Percentiles rank a stretch among this genome's conserved stretches.
Evolutionary conservation across 2,113 vertebrate genomes (phyloP).

Genomic region (Oryzias woworae): DNA sequence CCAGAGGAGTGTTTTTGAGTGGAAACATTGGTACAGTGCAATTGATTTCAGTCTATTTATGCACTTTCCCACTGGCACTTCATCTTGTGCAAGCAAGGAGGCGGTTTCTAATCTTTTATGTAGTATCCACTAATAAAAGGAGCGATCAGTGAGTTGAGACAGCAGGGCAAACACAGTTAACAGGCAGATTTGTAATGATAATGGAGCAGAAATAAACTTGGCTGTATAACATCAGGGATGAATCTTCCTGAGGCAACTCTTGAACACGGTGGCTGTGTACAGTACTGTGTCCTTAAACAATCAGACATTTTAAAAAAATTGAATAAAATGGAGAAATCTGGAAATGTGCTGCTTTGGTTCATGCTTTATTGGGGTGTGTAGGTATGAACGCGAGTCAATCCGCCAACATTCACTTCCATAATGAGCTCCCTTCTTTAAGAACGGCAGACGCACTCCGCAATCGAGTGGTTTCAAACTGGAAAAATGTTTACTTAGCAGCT

Average conservation of each 20-base stretch:
- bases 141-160: conserved; percentile 72
- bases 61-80: conserved; percentile 75
- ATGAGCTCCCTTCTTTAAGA: conserved; percentile 57
- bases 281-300: conserved; percentile 15
- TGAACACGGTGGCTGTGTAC: conserved; percentile 28
- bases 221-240: conserved; percentile 61
- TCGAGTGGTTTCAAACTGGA: conserved; percentile 73
- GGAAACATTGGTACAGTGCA: conserved; percentile 77
- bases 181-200: conserved; percentile 76
- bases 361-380: conserved; percentile 9
- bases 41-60: conserved; percentile 83
- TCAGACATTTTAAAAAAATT: conserved; percentile 1
- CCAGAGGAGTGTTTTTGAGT: conserved; percentile 80
- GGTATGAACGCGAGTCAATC: conserved; percentile 33
- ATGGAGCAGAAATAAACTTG: conserved; percentile 61
- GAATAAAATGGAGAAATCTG: conserved; percentile 9
- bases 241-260: conserved; percentile 52
- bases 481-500: conserved; percentile 89
- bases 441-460: conserved; percentile 54
- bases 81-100: conserved; percentile 63
- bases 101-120: conserved; percentile 77
- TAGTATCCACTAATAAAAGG: conserved; percentile 78
- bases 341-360: conserved; percentile 42
- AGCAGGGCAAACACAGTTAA: conserved; percentile 73
- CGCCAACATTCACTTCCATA: conserved; percentile 46